phyloP scores from a whole-genome alignment of 2,113 vertebrate genomes.

The Furnarius figulus region DNA sequence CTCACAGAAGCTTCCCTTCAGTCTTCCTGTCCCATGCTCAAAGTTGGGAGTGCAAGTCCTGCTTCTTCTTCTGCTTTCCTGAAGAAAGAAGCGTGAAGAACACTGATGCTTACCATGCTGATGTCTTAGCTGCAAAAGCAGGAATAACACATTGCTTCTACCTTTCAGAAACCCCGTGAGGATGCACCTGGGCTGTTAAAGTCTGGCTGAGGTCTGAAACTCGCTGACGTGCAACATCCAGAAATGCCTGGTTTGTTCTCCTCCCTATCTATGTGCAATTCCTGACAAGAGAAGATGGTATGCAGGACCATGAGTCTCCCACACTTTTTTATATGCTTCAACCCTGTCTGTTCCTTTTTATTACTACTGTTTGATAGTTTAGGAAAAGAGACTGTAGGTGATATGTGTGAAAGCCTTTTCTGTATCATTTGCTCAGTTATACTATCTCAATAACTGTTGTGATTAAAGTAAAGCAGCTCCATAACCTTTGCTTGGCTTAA shows the following conservation, averaged over 20 bases:
- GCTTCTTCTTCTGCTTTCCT: not conserved
- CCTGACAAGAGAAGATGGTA: not conserved
- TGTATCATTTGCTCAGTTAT: not conserved
- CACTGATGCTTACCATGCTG: not conserved
- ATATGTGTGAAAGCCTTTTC: not conserved
- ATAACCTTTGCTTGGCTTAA: not conserved
- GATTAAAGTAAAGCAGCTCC: not conserved
- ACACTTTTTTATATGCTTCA: not conserved
- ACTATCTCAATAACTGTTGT: not conserved
- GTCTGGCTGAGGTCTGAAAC: not conserved
- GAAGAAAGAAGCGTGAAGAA: not conserved
- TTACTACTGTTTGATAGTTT: not conserved
- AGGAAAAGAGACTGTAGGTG: not conserved
- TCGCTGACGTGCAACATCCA: not conserved
- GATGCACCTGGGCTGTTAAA: not conserved
- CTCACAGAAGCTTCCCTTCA: not conserved
- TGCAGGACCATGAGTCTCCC: not conserved
- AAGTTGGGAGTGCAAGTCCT: not conserved
- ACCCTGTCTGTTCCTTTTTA: not conserved
- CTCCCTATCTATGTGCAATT: not conserved
- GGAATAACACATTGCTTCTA: not conserved
- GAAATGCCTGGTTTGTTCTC: not conserved
- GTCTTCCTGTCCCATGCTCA: rapidly evolving
- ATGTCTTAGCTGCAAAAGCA: not conserved
- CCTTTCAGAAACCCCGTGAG: not conserved